A percentile compares a stretch with the other conserved stretches of the same genome.
Evolutionary conservation across 2,113 vertebrate genomes (phyloP).

Genomic region (Cyanocitta stelleri): DNA sequence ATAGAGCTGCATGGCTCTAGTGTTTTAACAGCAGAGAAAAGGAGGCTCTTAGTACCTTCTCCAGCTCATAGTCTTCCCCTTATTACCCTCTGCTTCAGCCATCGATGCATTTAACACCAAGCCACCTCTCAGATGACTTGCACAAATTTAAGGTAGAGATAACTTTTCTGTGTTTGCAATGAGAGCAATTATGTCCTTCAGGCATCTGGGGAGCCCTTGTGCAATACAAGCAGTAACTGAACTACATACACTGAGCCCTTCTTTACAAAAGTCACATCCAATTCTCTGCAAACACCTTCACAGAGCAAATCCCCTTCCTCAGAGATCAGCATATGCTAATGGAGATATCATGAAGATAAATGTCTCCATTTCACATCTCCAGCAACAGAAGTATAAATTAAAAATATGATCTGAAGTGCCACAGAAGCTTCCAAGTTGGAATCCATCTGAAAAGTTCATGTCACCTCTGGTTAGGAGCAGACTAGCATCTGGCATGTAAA

Average conservation of each 20-base stretch:
- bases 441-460: background rate
- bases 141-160: background rate
- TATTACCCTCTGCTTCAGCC: background rate
- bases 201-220: background rate
- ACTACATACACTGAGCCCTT: background rate
- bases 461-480: conserved; percentile 27
- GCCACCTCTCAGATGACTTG: background rate
- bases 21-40: background rate
- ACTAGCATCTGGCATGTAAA: background rate
- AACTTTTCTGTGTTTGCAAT: background rate
- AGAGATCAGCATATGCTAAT: background rate
- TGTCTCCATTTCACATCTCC: background rate
- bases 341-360: background rate
- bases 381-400: background rate
- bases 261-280: background rate
- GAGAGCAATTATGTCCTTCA: background rate
- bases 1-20: fast-evolving
- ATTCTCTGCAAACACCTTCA: background rate
- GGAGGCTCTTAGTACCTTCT: background rate
- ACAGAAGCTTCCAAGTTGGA: background rate
- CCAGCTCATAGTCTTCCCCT: background rate
- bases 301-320: background rate
- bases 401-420: background rate
- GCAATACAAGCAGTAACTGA: background rate
- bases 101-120: background rate